Conservation (phyloP, 2,113 vertebrate genomes). For the Polyodon spathula region DNA sequence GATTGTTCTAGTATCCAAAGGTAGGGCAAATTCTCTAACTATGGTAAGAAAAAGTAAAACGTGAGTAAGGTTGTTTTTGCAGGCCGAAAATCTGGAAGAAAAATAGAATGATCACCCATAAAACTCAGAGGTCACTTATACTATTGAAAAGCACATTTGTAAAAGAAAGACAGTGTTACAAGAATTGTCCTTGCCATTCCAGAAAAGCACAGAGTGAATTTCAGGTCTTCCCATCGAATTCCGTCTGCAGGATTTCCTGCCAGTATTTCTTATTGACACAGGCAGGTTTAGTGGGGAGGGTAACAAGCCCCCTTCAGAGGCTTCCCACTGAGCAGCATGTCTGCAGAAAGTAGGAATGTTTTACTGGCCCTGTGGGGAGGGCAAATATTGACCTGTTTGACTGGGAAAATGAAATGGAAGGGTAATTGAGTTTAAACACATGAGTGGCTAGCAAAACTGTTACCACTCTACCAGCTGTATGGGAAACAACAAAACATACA, state of each 20-base stretch:
- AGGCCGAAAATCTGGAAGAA: no score
- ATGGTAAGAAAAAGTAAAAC: no score
- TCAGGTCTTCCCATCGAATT: background rate
- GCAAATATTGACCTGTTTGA: constrained; percentile 12
- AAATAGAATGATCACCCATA: no score
- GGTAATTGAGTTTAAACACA: background rate
- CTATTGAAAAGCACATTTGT: no score
- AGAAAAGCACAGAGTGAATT: no score
- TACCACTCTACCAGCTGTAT: background rate
- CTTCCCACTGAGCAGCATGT: background rate
- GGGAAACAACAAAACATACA: background rate
- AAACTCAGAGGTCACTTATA: no score
- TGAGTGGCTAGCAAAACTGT: background rate
- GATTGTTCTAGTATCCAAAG: no score
- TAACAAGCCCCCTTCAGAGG: no score
- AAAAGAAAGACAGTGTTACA: no score
- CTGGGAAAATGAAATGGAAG: constrained; percentile 4
- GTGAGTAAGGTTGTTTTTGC: no score
- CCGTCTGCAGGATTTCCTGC: background rate
- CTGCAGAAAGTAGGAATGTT: background rate
- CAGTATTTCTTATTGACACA: background rate
- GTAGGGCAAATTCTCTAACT: no score
- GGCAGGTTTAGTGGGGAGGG: background rate
- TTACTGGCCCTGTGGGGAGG: constrained; percentile 4
- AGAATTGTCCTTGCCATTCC: no score